Evolutionary conservation across 2,797 vertebrate species (phyloP), one percentile per base, ranked within the genome.

Genomic region (Chaunax sp.): DNA sequence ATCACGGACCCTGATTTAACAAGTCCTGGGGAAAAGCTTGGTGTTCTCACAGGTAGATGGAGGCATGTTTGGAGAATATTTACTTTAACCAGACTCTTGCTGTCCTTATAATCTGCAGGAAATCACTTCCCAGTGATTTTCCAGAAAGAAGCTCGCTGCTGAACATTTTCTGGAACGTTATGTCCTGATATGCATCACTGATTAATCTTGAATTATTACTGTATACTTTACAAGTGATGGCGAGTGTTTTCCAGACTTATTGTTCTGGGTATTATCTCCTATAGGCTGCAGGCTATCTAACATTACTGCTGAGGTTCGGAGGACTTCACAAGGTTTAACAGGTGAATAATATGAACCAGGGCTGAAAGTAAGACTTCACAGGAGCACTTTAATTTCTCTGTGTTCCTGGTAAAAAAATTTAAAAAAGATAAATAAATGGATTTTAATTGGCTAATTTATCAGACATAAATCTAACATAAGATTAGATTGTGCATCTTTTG

Each of bases 1-100:
- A 72, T 83, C 70, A 69, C 62, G n/a, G 16, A 4, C 43, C 33
- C 47, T 35, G 52, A 40, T 69, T 14, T 23, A 14, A 37, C 77
- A 35, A 7, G 52, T 62, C 71, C 60, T 10, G 35, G 6, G 55
- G 68, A n/a, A 64, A 53, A 58, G 20, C 14, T 23, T 20, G 14
- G 43, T 52, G 40, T 12, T 25, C 28, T 44, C 26, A 15, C 61
- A 78, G 65, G 51, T 57, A 43, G 43, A 43, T 44, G 37, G 7
- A n/a, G 40, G n/a, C n/a, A n/a, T n/a, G n/a, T n/a, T n/a, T n/a
- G 38, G 11, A 44, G 12, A 15, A 33, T 23, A 50, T 43, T 30
- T 4, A 49, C 14, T 15, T 38, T 19, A 6, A 28, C 46, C 25
- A 11, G 22, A 30, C 33, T 16, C 18, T 63, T 12, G 9, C 2